Evolutionary conservation across 2,888 invertebrate species (phyloP), one percentile per base, ranked within the genome.

Genomic region (Leucania comma): DNA sequence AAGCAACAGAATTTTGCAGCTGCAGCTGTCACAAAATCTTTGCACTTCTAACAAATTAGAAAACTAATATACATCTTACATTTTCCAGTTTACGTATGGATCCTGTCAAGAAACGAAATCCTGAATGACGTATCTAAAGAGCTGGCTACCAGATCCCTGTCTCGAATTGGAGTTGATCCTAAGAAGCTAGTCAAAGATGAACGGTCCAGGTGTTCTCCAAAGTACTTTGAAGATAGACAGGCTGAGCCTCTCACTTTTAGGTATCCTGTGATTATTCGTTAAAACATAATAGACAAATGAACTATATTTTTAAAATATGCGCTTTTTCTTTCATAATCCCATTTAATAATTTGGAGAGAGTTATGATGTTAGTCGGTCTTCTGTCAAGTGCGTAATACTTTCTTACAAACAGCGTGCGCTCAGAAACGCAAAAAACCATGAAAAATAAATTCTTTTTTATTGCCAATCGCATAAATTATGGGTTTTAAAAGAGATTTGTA

Each of bases 51-150:
- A 14, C 14, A 35, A 35, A 35, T 35, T 35, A 1, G 14, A 38
- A 14, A 38, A 14, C 46, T 48, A 48, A 48, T 48, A n/a, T 17
- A 3, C 46, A n/a, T 48, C 14, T 48, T n/a, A 8, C 9, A 48
- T 48, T 48, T 53, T 81, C 3, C 90, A 95, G 95, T 94, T 35
- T 94, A 94, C 83, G 90, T 94, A 8, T 95, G 95, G 95, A 87
- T 95, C 10, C 81, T 95, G 3, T 95, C 95, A 70, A 90, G 93
- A 73, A 87, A 88, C 20, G 88, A 86, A 12, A 86, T 84, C 10
- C 81, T 95, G 53, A 94, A 93, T 38, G 92, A 91, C 0, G 94
- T 94, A 0, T 94, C 93, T 1, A 92, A 91, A 63, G 90, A 91
- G 10, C 59, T 94, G 50, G 94, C 95, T 0, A 63, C 89, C 8